Evolutionary conservation across 1,140 invertebrate genomes (phyloP), one percentile per base, ranked within the genome.

Genomic region (Octopus bimaculoides): DNA sequence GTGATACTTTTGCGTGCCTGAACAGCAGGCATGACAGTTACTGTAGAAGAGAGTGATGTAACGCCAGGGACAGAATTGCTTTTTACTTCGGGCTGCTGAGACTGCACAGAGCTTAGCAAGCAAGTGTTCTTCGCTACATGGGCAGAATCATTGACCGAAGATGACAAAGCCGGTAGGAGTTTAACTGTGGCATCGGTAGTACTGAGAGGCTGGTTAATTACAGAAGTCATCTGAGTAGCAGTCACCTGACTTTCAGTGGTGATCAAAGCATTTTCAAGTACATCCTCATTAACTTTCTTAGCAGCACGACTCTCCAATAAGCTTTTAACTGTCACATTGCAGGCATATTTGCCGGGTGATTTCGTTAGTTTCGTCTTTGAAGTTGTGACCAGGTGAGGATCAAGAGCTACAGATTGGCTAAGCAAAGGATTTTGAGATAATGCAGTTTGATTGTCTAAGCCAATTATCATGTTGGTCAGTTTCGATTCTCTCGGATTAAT

Each of bases 251-350:
- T 14, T 71, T 20, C 66, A 71, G 17, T 6, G 14, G 14, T 71
- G 26, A 71, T 20, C 7, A n/a, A 20, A 14, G 75, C 12, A 41
- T 26, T 53, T 52, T 74, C 66, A 6, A 14, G 17, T 0, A 14
- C 56, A 20, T 66, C 54, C 73, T 79, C 79, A n/a, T 12, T 53
- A 56, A 41, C 69, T 61, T 82, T 85, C 20, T 78, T 73, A 6
- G 82, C 77, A 12, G 79, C 81, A 80, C 83, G 66, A 53, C 78
- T 85, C 76, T 87, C 86, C 61, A 88, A 78, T 52, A 87, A 80
- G 54, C 82, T 83, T 82, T 87, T 88, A 3, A 88, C 87, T 71
- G 87, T 88, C 5, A 88, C 83, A 81, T 86, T 87, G 20, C 81
- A 82, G 5, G 85, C 85, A 79, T 88, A 88, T 66, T 86, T 88